These are phyloP conservation scores for Sylvietta virens DNA, from an alignment of 2,113 vertebrate genomes.

Conservation along the genomic window DNA sequence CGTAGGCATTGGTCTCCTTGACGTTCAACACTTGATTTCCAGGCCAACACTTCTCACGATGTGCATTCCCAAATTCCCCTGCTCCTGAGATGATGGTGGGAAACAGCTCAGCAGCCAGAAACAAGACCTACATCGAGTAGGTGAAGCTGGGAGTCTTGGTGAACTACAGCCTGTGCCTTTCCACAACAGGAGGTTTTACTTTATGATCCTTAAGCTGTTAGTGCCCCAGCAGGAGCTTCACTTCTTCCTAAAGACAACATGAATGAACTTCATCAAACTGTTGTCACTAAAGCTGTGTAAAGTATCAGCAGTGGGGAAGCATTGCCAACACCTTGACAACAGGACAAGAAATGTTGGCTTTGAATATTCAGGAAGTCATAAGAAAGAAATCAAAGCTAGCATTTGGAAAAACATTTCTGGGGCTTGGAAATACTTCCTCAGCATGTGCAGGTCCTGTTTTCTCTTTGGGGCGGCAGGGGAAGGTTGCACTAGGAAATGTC, in stretches of 20 bases:
- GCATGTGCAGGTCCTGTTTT: background rate
- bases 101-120: background rate
- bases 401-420: background rate
- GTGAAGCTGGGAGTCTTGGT: background rate
- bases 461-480: background rate
- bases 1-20: background rate
- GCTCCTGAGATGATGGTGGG: background rate
- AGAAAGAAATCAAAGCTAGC: background rate
- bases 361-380: background rate
- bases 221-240: background rate
- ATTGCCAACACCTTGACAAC: background rate
- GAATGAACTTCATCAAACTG: background rate
- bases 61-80: background rate
- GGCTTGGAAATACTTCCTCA: background rate
- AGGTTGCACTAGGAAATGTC: background rate
- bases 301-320: background rate
- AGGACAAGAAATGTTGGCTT: background rate
- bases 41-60: background rate
- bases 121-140: background rate
- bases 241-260: background rate
- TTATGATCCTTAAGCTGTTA: background rate
- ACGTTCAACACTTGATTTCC: background rate
- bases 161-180: background rate
- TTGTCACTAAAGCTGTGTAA: background rate
- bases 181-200: background rate